Base-by-base conservation (phyloP, 2,888 invertebrate species). In the Tipula confusa region DNA sequence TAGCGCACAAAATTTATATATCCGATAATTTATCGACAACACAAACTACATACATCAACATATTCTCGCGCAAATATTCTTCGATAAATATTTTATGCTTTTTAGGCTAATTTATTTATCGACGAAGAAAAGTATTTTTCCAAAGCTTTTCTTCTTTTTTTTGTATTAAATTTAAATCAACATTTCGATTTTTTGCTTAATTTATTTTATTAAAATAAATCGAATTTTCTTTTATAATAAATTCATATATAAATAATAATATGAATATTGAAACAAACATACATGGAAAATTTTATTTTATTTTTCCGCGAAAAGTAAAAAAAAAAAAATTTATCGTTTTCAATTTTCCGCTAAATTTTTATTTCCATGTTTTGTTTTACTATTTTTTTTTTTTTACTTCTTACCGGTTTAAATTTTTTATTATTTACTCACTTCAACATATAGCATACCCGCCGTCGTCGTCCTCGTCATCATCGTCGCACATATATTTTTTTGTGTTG, bases 181-280 rank as follows among this genome's bases (percentile, higher is more conserved):
- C 64, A 64, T 64, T 64, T 64, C 43, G 18, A 43, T 18, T 43
- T 64, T 24, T 64, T 64, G 6, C 24, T 64, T 24, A 64, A 64
- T 64, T 64, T 64, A 64, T 64, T 43, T 43, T 64, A 64, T 64
- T 64, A 64, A 64, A 64, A 64, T 64, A 64, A 64, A 64, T 64
- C 64, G 64, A 64, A 64, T 64, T 64, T 64, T 64, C 24, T 24
- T 64, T 24, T 64, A 24, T 9, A 64, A 64, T 64, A 64, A 64
- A 64, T 64, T 64, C 11, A 9, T 64, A 24, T n/a, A n/a, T n/a
- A n/a, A n/a, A n/a, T 24, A 64, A 43, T 43, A 43, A 43, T 15
- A 43, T 64, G 64, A 64, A 64, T 64, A 64, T 64, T 64, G 64
- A 64, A 64, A 64, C 24, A 64, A 64, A 64, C 64, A 64, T 64